Base-by-base conservation (phyloP, 2,888 invertebrate species). In the Fragum whitleyi region DNA sequence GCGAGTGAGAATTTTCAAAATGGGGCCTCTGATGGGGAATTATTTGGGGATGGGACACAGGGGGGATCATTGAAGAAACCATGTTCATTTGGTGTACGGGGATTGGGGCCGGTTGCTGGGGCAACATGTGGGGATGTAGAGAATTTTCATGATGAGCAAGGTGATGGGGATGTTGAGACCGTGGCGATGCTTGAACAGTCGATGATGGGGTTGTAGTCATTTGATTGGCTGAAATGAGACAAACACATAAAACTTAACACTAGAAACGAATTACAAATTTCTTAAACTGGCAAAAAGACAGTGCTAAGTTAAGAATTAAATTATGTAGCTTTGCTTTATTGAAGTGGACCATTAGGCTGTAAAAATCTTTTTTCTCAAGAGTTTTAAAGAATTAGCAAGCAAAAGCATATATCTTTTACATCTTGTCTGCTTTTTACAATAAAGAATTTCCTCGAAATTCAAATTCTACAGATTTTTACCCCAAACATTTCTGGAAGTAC, bases 1-100 rank as follows among this genome's bases (percentile, higher is more conserved):
- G 74, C 67, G 39, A 74, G 26, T 77, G 77, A 70, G 79, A 74
- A 78, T 79, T 81, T 32, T 74, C 61, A 57, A 76, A 81, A 5
- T 74, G 78, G 28, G 78, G 68, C 55, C 79, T 55, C 51, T 79
- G 77, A 6, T 61, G 61, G 79, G 71, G 29, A 36, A 28, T 47
- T 28, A 29, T 39, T 57, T 72, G 62, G 32, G 36, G 42, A 53
- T 51, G 42, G 57, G 57, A 28, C 32, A 74, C 7, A 19, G 39
- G n/a, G 14, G 65, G 65, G 65, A 26, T 23, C 65, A 65, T 65
- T 11, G 21, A 5, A 3, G 65, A 71, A 57, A 74, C 36, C 28
- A 32, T n/a, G 21, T 62, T 57, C 36, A 62, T 6, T 53, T 67
- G 57, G 36, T 36, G 28, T 39, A 73, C 16, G 16, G 57, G 65